Base-by-base conservation (phyloP, 2,113 vertebrate genomes). In the Austrofundulus limnaeus region DNA sequence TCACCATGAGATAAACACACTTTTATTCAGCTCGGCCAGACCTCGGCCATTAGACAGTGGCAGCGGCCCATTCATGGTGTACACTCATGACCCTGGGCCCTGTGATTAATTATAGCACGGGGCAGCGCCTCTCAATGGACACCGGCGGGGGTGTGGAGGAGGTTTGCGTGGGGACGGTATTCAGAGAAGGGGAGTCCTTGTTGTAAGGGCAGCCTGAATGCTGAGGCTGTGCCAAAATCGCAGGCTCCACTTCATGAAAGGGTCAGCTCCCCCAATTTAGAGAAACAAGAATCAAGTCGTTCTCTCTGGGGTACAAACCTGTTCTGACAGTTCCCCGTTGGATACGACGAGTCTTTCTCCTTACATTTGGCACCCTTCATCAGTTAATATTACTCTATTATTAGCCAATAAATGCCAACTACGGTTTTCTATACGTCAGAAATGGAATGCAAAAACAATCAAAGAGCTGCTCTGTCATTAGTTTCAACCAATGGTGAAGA, bases 1-100 rank as follows among this genome's bases (percentile, higher is more conserved):
- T 91, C 90, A 87, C 78, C 80, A 88, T 90, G 90, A 92, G 87
- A 91, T 92, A 90, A 92, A 89, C 84, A 86, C 82, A 85, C 86
- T 84, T 52, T 87, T 63, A 88, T 90, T 92, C 86, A 88, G 83
- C 77, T 80, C 63, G 80, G 81, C 70, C 85, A 66, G 80, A 85
- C 81, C 84, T 63, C 34, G 17, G 83, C 74, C 81, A 90, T 89
- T 89, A 88, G 78, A 77, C 82, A 68, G 85, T 77, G 75, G 75
- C 17, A 28, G 77, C 24, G 70, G 73, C 38, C 84, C 74, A 77
- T 91, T 90, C 74, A 86, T 63, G 77, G 50, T 61, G 75, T 71
- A 70, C 67, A 54, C 83, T 74, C 78, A 38, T 63, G 61, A 78
- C 81, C 82, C n/a, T 28, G 54, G 72, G 65, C 77, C 74, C 80